Percentiles rank a stretch among this genome's conserved stretches.
Conservation (phyloP, 37 sponge, comb jelly and placozoan species). For the Agelas oroides region DNA sequence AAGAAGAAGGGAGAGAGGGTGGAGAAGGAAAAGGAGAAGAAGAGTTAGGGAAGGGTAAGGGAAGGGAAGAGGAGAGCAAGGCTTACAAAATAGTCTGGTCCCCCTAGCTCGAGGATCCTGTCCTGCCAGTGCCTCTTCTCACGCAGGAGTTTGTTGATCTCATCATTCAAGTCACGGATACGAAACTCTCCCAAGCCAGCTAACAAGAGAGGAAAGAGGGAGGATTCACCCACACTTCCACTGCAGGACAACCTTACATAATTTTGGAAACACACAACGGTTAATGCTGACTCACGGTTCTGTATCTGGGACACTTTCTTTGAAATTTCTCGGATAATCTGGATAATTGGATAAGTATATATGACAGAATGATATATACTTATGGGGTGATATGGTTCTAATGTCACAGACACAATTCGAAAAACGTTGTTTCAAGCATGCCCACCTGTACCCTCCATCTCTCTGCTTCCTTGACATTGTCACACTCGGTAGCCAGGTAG, state of each 20-base stretch:
- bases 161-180: slow-evolving; percentile 96
- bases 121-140: slow-evolving; percentile 99
- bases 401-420: too few species aligned
- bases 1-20: too few species aligned
- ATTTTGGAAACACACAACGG: too few species aligned
- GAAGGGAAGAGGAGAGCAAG: too few species aligned
- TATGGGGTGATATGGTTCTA: background rate
- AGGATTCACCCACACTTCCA: too few species aligned
- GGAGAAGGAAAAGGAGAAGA: too few species aligned
- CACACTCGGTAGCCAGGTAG: slow-evolving; percentile 90
- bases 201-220: too few species aligned
- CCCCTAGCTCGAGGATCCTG: slow-evolving; percentile 90
- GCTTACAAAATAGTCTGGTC: slow-evolving; percentile 80
- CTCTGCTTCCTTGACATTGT: slow-evolving; percentile 80
- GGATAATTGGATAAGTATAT: too few species aligned
- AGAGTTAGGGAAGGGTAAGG: too few species aligned
- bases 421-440: slow-evolving; percentile 29
- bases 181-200: slow-evolving; percentile 97
- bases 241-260: too few species aligned
- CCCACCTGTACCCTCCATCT: slow-evolving; percentile 88
- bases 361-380: background rate
- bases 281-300: slow-evolving; percentile 90
- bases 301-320: slow-evolving; percentile 97
- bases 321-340: slow-evolving; percentile 91
- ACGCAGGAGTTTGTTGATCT: slow-evolving; percentile 95